Percentiles rank a stretch among this genome's conserved stretches.
Conservation (phyloP, 2,888 invertebrate genomes). For the Cephus nigrinus region DNA sequence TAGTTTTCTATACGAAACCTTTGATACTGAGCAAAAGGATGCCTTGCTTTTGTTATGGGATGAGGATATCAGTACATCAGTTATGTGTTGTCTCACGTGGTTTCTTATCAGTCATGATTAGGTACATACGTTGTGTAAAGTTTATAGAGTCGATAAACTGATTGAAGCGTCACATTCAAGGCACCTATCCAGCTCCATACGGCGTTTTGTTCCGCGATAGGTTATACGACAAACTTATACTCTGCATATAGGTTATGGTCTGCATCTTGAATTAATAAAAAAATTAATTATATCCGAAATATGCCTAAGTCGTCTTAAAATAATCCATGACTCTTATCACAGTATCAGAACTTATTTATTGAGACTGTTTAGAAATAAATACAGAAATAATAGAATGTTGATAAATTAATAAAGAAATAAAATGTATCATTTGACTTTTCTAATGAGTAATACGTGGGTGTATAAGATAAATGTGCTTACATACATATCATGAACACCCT, state of each 20-base stretch:
- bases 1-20: background rate
- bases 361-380: background rate
- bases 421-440: background rate
- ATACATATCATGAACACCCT: background rate
- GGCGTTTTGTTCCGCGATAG: background rate
- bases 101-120: conserved; percentile 4
- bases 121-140: background rate
- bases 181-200: background rate
- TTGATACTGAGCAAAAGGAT: background rate
- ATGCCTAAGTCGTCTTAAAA: background rate
- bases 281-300: background rate
- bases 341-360: background rate
- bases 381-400: background rate
- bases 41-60: background rate
- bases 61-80: background rate
- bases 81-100: background rate
- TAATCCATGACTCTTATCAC: background rate
- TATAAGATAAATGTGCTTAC: background rate
- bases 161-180: background rate
- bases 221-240: background rate
- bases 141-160: conserved; percentile 3
- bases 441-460: background rate
- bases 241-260: background rate
- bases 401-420: background rate
- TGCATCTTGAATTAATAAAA: background rate